Evolutionary conservation across 23 tunicate species (phyloP).

Genomic region (Trididemnum nubilum): DNA sequence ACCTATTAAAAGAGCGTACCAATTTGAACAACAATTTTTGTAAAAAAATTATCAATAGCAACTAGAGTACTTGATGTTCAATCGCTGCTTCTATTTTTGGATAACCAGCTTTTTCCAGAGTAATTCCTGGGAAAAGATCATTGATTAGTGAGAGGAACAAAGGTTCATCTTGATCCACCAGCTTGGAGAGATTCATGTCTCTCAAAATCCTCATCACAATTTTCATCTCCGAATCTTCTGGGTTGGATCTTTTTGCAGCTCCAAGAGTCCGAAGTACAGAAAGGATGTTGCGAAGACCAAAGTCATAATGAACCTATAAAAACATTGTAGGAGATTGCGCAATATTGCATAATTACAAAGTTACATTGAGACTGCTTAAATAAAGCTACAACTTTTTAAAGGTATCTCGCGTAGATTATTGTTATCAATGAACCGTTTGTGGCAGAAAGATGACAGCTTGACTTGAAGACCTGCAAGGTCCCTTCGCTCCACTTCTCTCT

Average conservation of each 20-base stretch:
- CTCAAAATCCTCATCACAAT: conserved; percentile 96
- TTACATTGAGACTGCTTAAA: no score
- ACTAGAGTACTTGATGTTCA: conserved; percentile 61
- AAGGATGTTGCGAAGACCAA: conserved; percentile 94
- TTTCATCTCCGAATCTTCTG: conserved; percentile 95
- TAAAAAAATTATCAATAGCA: background rate
- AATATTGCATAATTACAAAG: no score
- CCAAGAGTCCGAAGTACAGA: conserved; percentile 97
- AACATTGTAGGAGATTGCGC: no score
- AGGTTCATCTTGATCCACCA: conserved; percentile 98
- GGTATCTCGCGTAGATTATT: no score
- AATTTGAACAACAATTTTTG: no score
- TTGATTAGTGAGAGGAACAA: conserved; percentile 93
- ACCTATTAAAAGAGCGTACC: no score
- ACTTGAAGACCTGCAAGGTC: no score
- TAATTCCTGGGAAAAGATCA: conserved; percentile 93
- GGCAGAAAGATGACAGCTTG: no score
- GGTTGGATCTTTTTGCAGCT: conserved; percentile 88
- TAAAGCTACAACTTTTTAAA: no score
- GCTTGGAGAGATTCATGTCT: conserved; percentile 96
- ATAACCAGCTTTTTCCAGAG: conserved; percentile 90
- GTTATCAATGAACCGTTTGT: no score
- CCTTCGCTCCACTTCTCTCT: no score
- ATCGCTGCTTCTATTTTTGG: conserved; percentile 94
- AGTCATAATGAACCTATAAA: conserved; percentile 91